Evolutionary conservation across 2,888 invertebrate species (phyloP), one percentile per base, ranked within the genome.

Genomic region (Miltochrista miniata): DNA sequence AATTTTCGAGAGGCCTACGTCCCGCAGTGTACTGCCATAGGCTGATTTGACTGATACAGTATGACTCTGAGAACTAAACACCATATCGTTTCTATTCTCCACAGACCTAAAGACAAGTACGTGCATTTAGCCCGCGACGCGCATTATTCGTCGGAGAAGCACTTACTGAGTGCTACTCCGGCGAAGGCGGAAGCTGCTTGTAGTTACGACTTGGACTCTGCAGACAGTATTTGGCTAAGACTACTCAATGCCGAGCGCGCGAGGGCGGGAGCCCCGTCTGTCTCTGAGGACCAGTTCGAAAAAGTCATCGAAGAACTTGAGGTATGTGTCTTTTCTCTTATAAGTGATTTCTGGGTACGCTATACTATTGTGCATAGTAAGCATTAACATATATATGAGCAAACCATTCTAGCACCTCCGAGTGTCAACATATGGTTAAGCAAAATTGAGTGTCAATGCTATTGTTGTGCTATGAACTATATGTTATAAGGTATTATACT

Each of bases 121-220:
- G 94, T 98, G 76, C 96, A 98, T 82, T 96, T 98, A 83, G 94
- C 95, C 54, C 96, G 97, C 78, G 98, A 98, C 84, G 96, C 96
- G 69, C 94, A 95, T 75, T 98, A 97, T 87, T 94, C 94, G 71
- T 82, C 95, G 54, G 97, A 98, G 53, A 94, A 95, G 70, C 98
- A 98, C 90, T 94, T 95, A 77, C 92, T 98, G 70, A 97, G 97
- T 59, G 95, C 95, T 69, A 96, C 97, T 61, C 97, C 97, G 54
- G 94, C 96, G 50, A 93, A 95, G 77, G 96, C 98, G 12, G 98
- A 99, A 85, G 96, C 97, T 68, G 96, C 97, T 18, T 98, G 98
- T 90, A 96, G 96, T 62, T 99, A 99, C 83, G 99, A 99, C 87
- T 93, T 99, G 75, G 99, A 99, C 89, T 97, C 98, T 72, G 94